Evolutionary conservation across 2,888 invertebrate species (phyloP), one percentile per base, ranked within the genome.

Genomic region (Balanococcus diminutus): DNA sequence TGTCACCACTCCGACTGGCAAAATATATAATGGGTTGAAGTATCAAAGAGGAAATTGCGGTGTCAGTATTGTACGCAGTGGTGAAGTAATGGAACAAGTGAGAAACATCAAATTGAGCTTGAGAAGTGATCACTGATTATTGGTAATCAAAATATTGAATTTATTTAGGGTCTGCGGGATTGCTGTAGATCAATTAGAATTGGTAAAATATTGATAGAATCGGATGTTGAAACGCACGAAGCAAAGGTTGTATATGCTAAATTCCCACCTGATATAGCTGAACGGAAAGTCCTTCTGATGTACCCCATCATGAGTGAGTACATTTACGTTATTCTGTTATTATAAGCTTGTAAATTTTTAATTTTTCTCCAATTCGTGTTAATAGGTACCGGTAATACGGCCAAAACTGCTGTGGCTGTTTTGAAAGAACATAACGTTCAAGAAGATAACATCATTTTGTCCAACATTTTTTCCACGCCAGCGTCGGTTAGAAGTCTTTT

Each of bases 31-130:
- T 89, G 99, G 99, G 0, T 91, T 99, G 0, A 96, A 96, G 89
- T 99, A 98, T 91, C 95, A 96, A 86, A 97, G 98, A 42, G 99
- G 99, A 28, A 99, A 99, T 90, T 99, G 99, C 90, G 99, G 99
- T 2, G 98, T 99, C 8, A 98, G 98, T 87, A 98, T 99, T 89
- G 98, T 99, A 75, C 92, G 96, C 86, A 96, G 96, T 36, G 96
- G 96, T 46, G 98, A 98, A 89, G 97, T 97, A n/a, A 98, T 98
- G 98, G 98, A 98, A 90, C 95, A 95, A 91, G 93, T 93, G 89
- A 19, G 56, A 11, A 1, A 32, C 2, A n/a, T n/a, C n/a, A n/a
- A n/a, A n/a, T n/a, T n/a, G n/a, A n/a, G n/a, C n/a, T n/a, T n/a
- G n/a, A n/a, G n/a, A n/a, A n/a, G n/a, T n/a, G n/a, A n/a, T n/a